These are phyloP conservation scores for Synanthedon formicaeformis DNA, from an alignment of 2,888 invertebrate species.

Conservation along the genomic window DNA sequence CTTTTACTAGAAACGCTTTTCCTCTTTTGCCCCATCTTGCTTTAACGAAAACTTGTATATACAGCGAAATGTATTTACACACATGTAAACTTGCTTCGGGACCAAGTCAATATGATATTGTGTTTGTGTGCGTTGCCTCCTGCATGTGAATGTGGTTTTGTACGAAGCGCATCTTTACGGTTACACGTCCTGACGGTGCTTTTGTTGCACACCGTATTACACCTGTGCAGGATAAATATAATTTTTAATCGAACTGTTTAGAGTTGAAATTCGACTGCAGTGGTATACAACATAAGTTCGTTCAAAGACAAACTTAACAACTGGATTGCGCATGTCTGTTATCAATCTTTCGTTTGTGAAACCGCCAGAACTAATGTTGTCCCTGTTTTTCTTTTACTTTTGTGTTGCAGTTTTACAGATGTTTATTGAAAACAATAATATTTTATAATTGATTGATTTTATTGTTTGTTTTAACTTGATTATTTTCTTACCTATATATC, in stretches of 20 bases:
- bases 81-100: slow-evolving; percentile 40
- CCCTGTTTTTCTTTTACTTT: slow-evolving; percentile 52
- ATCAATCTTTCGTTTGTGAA: slow-evolving; percentile 41
- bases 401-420: neutral
- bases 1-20: slow-evolving; percentile 51
- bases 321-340: slow-evolving; percentile 57
- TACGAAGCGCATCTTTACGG: slow-evolving; percentile 34
- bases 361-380: slow-evolving; percentile 56
- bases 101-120: slow-evolving; percentile 10
- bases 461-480: too few relatives aligned
- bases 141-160: slow-evolving; percentile 25
- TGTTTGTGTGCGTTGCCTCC: slow-evolving; percentile 21
- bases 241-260: slow-evolving; percentile 24
- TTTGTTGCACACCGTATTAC: slow-evolving; percentile 43
- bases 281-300: slow-evolving; percentile 22
- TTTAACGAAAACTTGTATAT: slow-evolving; percentile 53
- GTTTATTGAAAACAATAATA: neutral
- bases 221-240: slow-evolving; percentile 18
- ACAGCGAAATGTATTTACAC: slow-evolving; percentile 41
- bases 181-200: slow-evolving; percentile 15
- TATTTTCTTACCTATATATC: too few relatives aligned
- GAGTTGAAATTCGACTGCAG: slow-evolving; percentile 26
- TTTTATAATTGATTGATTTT: neutral
- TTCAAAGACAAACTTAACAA: slow-evolving; percentile 27
- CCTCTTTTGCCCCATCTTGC: slow-evolving; percentile 60